Evolutionary conservation across 2,888 invertebrate genomes (phyloP).

Genomic region (Automeris io): DNA sequence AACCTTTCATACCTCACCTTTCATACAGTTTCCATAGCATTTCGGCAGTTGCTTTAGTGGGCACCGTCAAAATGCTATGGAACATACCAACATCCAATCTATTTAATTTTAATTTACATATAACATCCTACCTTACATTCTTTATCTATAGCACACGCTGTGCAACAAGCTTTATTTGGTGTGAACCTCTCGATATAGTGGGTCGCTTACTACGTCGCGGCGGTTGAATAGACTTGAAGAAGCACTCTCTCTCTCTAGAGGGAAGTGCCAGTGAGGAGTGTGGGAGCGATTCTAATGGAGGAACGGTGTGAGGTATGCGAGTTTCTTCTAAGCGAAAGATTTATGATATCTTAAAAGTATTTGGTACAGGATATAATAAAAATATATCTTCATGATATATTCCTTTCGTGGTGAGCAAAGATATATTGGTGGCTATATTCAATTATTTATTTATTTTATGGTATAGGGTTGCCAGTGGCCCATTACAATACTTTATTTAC

Average conservation of each 20-base stretch:
- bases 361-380: too few species aligned
- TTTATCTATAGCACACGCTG: neutral
- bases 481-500: too few species aligned
- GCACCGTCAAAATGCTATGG: too few species aligned
- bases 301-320: slow-evolving; percentile 9
- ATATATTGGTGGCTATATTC: too few species aligned
- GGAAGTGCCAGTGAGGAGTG: slow-evolving; percentile 3
- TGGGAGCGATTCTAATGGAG: slow-evolving; percentile 6
- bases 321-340: neutral
- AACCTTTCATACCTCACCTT: too few species aligned
- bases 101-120: neutral
- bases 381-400: too few species aligned
- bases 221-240: slow-evolving; percentile 28
- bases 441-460: too few species aligned
- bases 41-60: too few species aligned
- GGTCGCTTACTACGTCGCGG: slow-evolving; percentile 26
- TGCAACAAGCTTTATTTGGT: neutral
- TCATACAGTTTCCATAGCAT: too few species aligned
- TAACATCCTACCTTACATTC: neutral
- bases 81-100: neutral
- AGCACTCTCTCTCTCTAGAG: slow-evolving; percentile 13
- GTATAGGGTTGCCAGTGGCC: too few species aligned
- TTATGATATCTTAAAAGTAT: neutral
- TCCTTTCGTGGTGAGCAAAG: too few species aligned
- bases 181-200: slow-evolving; percentile 26